phyloP scores from a whole-genome alignment of 2,113 vertebrate genomes.

The Corvus hawaiiensis region DNA sequence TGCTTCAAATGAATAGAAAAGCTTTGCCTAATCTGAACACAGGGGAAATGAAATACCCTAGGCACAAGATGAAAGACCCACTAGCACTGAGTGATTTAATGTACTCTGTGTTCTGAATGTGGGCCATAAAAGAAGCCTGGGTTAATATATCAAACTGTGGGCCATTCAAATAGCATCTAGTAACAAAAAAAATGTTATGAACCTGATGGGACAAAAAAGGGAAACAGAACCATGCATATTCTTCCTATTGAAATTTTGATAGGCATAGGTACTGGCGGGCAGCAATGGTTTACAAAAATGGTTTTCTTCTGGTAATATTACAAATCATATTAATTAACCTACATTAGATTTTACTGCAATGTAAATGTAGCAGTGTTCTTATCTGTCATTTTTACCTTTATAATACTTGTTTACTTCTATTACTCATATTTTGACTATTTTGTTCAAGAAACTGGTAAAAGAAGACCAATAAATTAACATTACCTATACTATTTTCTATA shows the following conservation, averaged over 20 bases:
- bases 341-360: neutral
- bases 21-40: constrained; percentile 74
- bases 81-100: constrained; percentile 39
- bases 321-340: constrained; percentile 24
- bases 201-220: neutral
- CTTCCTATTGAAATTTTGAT: constrained; percentile 7
- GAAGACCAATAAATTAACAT: neutral
- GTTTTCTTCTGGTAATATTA: constrained; percentile 5
- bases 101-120: constrained; percentile 21
- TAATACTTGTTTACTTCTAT: neutral
- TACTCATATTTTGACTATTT: neutral
- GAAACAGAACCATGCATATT: constrained; percentile 37
- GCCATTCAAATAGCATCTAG: constrained; percentile 36
- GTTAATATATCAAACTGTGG: constrained; percentile 53
- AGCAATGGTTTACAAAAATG: constrained; percentile 12
- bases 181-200: constrained; percentile 47
- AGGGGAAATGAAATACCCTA: constrained; percentile 66
- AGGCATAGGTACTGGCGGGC: neutral
- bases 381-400: neutral
- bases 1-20: constrained; percentile 74
- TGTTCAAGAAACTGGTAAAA: neutral
- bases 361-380: constrained; percentile 13
- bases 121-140: constrained; percentile 34
- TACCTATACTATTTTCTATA: neutral
- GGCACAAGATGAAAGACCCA: constrained; percentile 64